Evolutionary conservation across 2,888 invertebrate species (phyloP), one percentile per base, ranked within the genome.

Genomic region (Heteromyza rotundicornis): DNA sequence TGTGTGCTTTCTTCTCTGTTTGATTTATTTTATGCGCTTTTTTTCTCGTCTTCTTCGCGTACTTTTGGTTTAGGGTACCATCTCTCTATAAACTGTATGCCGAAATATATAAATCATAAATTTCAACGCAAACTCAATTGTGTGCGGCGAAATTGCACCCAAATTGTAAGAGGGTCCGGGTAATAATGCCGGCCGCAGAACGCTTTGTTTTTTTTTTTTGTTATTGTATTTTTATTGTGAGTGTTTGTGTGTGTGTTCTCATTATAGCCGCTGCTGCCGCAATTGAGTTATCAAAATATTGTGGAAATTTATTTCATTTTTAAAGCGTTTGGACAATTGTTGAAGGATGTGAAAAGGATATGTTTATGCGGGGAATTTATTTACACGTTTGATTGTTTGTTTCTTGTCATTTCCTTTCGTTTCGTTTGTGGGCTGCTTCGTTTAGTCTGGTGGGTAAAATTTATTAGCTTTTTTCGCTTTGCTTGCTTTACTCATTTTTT

Each of bases 31-130:
- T n/a, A n/a, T n/a, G n/a, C n/a, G n/a, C n/a, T n/a, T n/a, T n/a
- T n/a, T n/a, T n/a, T n/a, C n/a, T n/a, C n/a, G n/a, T n/a, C n/a
- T n/a, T n/a, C n/a, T n/a, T n/a, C n/a, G n/a, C n/a, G n/a, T n/a
- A n/a, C n/a, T n/a, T n/a, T 74, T 64, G 72, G 75, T 8, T 2
- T 7, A 27, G 8, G n/a, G 20, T 2, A 19, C 5, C 70, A 69
- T 64, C 68, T 66, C 67, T 71, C 71, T 71, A 73, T 73, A 76
- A 75, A 76, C 75, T 75, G 75, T 73, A 68, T 64, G 17, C 2
- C 20, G 71, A 75, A 74, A 74, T 76, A n/a, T n/a, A n/a, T n/a
- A 76, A 74, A 74, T 74, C 74, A 74, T 76, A 74, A 75, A 74
- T 74, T 75, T 76, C 77, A 71, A 71, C 76, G 16, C 47, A 47